Conservation (phyloP, 2,113 vertebrate genomes). For the Sclerurus mexicanus region DNA sequence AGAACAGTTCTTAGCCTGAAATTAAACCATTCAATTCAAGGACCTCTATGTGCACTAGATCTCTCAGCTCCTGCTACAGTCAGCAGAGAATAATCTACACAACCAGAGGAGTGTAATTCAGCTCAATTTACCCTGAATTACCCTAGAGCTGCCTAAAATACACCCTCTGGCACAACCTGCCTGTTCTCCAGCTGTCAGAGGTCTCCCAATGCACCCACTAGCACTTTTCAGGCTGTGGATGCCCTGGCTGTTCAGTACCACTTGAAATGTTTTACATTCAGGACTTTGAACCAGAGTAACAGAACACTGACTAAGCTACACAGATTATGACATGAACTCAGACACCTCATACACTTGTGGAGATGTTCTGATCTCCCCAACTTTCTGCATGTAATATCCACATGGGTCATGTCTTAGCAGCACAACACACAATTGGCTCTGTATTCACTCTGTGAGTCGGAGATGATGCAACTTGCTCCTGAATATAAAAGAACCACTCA, state of each 20-base stretch:
- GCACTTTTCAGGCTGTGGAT: background rate
- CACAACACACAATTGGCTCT: background rate
- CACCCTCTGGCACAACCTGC: background rate
- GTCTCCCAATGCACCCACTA: background rate
- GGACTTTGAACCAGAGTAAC: background rate
- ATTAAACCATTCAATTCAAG: background rate
- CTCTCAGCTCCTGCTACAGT: background rate
- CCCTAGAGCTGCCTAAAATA: background rate
- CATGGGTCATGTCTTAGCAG: background rate
- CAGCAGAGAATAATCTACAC: background rate
- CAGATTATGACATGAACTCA: background rate
- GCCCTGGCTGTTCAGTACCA: background rate
- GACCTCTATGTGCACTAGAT: background rate
- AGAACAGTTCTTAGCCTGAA: background rate
- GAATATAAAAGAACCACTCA: background rate
- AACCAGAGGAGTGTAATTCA: background rate
- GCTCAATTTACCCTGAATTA: background rate
- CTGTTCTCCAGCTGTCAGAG: background rate
- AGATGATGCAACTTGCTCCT: background rate
- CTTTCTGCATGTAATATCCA: background rate
- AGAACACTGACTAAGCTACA: background rate
- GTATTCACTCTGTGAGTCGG: background rate
- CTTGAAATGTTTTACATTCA: background rate
- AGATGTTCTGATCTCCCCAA: background rate
- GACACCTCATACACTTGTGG: background rate